These are phyloP conservation scores for Monochamus saltuarius DNA, from an alignment of 1,140 invertebrate species.

Conservation along the genomic window DNA sequence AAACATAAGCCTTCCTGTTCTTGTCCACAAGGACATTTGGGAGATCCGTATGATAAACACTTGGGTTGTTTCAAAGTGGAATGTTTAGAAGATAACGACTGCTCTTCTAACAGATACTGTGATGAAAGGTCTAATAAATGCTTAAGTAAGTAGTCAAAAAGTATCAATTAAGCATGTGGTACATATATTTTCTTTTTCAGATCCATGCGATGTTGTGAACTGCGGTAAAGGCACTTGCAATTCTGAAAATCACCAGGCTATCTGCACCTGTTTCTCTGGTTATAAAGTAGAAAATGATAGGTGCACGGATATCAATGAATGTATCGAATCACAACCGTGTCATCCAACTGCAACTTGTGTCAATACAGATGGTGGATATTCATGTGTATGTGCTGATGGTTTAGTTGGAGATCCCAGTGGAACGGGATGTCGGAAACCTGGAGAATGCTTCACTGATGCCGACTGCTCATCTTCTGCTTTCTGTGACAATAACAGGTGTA, in stretches of 20 bases:
- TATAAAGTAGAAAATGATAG: slow-evolving; percentile 66
- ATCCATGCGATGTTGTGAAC: slow-evolving; percentile 72
- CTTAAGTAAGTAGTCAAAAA: slow-evolving; percentile 57
- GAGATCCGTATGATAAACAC: slow-evolving; percentile 71
- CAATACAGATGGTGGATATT: slow-evolving; percentile 75
- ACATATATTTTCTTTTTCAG: slow-evolving; percentile 51
- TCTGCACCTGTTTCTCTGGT: slow-evolving; percentile 75
- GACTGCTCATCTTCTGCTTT: slow-evolving; percentile 78
- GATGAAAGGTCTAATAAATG: slow-evolving; percentile 75
- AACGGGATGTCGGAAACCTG: slow-evolving; percentile 70
- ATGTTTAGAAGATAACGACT: slow-evolving; percentile 75
- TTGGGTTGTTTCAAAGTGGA: slow-evolving; percentile 83
- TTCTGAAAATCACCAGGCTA: slow-evolving; percentile 66
- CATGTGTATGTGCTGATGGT: slow-evolving; percentile 73
- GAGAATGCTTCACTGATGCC: slow-evolving; percentile 75
- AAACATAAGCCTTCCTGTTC: slow-evolving; percentile 70
- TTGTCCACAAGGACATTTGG: slow-evolving; percentile 77
- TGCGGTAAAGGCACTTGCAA: slow-evolving; percentile 75
- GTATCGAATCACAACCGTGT: slow-evolving; percentile 69
- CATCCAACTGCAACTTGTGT: slow-evolving; percentile 74
- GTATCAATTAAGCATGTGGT: background rate
- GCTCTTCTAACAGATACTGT: slow-evolving; percentile 72
- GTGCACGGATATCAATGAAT: slow-evolving; percentile 84
- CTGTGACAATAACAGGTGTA: slow-evolving; percentile 75
- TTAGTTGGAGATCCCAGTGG: slow-evolving; percentile 74